These are phyloP conservation scores for Geopemphigus sp. DNA, from an alignment of 1,140 invertebrate species.

Conservation along the genomic window DNA sequence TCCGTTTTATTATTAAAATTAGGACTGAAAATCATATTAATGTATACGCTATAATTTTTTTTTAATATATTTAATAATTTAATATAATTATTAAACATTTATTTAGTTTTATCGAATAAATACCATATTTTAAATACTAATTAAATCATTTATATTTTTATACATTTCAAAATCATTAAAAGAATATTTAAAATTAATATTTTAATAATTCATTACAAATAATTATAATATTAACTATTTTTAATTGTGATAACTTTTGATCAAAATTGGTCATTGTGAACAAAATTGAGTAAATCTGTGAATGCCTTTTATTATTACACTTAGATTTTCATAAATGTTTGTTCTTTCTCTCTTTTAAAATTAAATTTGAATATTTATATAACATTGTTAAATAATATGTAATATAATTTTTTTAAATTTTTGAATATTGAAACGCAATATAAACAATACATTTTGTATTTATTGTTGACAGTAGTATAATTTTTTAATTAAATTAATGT, in stretches of 20 bases:
- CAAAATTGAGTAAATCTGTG: neutral
- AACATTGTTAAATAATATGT: neutral
- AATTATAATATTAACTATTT: neutral
- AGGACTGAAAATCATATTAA: slow-evolving; percentile 17
- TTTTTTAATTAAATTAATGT: slow-evolving; percentile 27
- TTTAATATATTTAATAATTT: too few species aligned
- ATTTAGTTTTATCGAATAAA: neutral
- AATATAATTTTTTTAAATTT: neutral
- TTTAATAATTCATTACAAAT: neutral
- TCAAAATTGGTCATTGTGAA: neutral
- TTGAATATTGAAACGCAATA: neutral
- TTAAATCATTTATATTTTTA: neutral
- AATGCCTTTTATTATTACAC: slow-evolving; percentile 1
- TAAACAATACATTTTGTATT: neutral
- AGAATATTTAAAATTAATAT: neutral
- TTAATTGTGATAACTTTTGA: neutral
- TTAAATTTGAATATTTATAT: neutral
- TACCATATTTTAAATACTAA: neutral
- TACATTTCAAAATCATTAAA: neutral
- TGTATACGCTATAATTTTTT: neutral
- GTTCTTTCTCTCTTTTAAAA: neutral
- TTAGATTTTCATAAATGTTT: neutral
- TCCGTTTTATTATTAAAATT: neutral
- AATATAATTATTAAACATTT: neutral
- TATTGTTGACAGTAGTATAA: neutral